Evolutionary conservation across 2,113 vertebrate species (phyloP), one percentile per base, ranked within the genome.

Genomic region (Ceratotherium simum): DNA sequence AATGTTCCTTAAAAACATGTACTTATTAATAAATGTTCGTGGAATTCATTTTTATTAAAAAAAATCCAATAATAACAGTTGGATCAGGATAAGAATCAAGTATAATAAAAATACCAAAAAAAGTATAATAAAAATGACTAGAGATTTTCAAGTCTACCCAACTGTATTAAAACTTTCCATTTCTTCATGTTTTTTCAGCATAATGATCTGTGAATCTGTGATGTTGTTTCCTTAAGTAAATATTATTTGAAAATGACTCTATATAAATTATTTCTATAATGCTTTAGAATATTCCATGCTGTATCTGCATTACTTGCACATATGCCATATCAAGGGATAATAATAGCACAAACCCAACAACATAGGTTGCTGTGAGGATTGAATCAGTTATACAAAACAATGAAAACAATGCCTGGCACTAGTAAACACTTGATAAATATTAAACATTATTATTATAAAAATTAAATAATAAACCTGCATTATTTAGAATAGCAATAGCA

Each of bases 11-110:
- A 64, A 95, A 91, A 93, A 88, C 6, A 73, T 29, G n/a, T 29
- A 69, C 51, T 92, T 95, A 95, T 83, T 90, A 93, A 73, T 70
- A 94, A 91, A 79, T 83, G 29, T 75, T 46, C 56, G 42, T 20
- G 21, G 8, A 96, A 95, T 64, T 72, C 56, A 94, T 62, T 89
- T 7, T 89, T 90, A 2, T 29, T 72, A 6, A 20, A 89, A 81
- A 54, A 95, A 91, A 54, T 21, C 6, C 48, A 96, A 5, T 85
- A 90, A 82, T 39, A 96, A 93, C 17, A 62, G 6, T 10, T 89
- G 36, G 51, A 54, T 64, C 2, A 62, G n/a, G 13, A 75, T 70
- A 86, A 96, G 95, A 92, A 72, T 82, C 60, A 95, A 94, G 29
- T 56, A 60, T 67, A 90, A 78, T 86, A 79, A 87, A 96, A 86